Evolutionary conservation across 2,113 vertebrate genomes (phyloP).

Genomic region (Perca flavescens): DNA sequence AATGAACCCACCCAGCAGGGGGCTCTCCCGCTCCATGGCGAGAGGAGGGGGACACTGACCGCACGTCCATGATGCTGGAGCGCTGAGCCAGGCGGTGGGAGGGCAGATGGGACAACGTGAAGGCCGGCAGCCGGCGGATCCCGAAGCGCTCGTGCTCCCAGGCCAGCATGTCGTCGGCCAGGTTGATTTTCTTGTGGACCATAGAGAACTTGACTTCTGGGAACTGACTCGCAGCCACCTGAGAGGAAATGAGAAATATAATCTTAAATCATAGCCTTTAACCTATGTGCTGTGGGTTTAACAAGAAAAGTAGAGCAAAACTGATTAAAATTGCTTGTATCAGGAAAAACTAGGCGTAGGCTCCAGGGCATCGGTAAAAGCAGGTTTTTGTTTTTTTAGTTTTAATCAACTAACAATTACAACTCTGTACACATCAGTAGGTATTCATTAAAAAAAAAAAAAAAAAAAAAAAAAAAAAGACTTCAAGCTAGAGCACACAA

Average conservation of each 20-base stretch:
- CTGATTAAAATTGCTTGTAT: background rate
- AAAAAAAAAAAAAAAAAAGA: no score
- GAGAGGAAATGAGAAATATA: constrained; percentile 1
- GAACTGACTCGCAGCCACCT: constrained; percentile 91
- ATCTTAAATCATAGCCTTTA: background rate
- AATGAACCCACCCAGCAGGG: constrained; percentile 83
- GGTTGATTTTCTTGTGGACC: constrained; percentile 99
- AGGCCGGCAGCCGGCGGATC: constrained; percentile 94
- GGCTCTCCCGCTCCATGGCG: constrained; percentile 83
- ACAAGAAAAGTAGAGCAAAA: background rate
- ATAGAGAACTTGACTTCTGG: constrained; percentile 95
- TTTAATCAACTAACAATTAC: no score
- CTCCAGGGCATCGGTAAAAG: no score
- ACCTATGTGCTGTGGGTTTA: background rate
- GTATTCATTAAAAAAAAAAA: no score
- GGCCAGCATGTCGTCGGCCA: constrained; percentile 95
- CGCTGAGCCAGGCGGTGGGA: constrained; percentile 93
- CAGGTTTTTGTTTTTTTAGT: no score
- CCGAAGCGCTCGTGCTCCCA: constrained; percentile 99
- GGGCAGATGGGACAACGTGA: constrained; percentile 95
- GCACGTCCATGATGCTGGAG: constrained; percentile 97
- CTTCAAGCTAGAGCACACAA: background rate
- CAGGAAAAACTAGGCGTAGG: background rate
- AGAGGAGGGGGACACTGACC: constrained; percentile 86
- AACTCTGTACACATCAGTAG: no score